Evolutionary conservation across 2,888 invertebrate species (phyloP).

Genomic region (Schizaphis graminum): DNA sequence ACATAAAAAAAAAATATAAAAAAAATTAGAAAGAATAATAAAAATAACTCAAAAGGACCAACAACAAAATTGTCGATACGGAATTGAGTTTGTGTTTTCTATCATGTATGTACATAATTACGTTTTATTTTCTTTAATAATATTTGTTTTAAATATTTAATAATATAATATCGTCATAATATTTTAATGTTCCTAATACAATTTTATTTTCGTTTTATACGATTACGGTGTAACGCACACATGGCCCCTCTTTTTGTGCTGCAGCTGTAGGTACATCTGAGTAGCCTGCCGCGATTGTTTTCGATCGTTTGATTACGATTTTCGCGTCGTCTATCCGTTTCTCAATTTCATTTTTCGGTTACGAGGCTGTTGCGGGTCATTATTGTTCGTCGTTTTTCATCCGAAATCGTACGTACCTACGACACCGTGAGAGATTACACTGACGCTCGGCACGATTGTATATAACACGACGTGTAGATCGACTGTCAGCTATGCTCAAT

Average conservation of each 20-base stretch:
- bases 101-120: conserved; percentile 51
- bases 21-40: background rate
- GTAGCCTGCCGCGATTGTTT: background rate
- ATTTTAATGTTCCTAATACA: background rate
- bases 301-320: background rate
- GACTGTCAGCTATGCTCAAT: background rate
- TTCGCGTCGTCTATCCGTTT: background rate
- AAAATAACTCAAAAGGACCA: conserved; percentile 35
- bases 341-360: background rate
- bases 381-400: background rate
- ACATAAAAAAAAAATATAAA: background rate
- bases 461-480: background rate
- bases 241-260: background rate
- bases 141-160: background rate
- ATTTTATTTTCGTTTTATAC: background rate
- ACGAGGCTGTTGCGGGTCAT: background rate
- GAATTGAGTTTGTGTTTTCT: background rate
- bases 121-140: background rate
- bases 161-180: background rate
- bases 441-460: background rate
- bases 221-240: background rate
- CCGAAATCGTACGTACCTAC: background rate
- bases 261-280: background rate
- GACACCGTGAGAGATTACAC: background rate
- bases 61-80: conserved; percentile 10